Conservation (phyloP, 2,797 vertebrate genomes). For the Apogon hyalosoma region DNA sequence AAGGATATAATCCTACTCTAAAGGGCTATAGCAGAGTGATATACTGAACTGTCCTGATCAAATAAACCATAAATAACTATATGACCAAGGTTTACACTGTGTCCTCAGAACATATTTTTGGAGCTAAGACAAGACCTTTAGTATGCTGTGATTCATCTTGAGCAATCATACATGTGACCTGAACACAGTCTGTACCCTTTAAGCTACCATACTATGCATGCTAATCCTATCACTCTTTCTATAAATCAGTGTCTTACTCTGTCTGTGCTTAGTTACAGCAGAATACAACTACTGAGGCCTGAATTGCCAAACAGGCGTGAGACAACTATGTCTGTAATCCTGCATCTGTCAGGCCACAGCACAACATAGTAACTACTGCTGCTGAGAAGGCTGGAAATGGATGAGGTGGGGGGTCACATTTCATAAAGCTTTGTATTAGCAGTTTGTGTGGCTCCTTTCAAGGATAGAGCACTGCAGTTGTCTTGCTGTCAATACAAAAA, state of each 20-base stretch:
- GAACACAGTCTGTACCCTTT: not conserved
- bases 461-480: not conserved
- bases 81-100: too few species aligned
- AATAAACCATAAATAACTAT: too few species aligned
- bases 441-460: not conserved
- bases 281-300: conserved; percentile 45
- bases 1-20: too few species aligned
- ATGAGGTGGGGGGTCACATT: conserved; percentile 20
- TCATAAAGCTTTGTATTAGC: conserved; percentile 1
- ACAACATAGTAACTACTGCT: conserved; percentile 28
- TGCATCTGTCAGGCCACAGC: conserved; percentile 59
- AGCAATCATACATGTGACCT: too few species aligned
- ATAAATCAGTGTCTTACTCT: not conserved
- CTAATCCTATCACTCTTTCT: conserved; percentile 18
- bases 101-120: too few species aligned
- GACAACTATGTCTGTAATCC: conserved; percentile 62
- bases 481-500: conserved; percentile 7
- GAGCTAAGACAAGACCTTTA: too few species aligned
- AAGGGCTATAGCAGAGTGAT: too few species aligned
- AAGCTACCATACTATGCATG: conserved; percentile 6
- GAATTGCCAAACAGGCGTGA: conserved; percentile 50
- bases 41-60: too few species aligned
- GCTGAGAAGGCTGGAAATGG: conserved; percentile 27
- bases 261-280: conserved; percentile 8
- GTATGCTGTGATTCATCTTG: too few species aligned